Evolutionary conservation across 2,113 vertebrate genomes (phyloP).

Genomic region (Bagarius yarrelli): DNA sequence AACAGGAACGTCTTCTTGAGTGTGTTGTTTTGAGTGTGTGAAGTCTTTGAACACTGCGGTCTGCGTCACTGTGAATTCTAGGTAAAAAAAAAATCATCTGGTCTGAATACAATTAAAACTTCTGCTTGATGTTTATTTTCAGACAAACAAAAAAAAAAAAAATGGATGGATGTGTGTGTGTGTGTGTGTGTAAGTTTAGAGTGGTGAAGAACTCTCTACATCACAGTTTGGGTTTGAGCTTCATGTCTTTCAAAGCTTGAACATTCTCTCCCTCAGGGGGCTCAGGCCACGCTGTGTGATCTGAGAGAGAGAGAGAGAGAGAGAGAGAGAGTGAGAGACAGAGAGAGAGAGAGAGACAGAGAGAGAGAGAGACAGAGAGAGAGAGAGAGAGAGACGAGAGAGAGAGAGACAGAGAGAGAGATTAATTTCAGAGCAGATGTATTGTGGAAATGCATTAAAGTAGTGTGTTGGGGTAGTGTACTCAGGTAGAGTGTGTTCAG

Average conservation of each 20-base stretch:
- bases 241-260: conserved; percentile 68
- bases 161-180: background rate
- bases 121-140: background rate
- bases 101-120: background rate
- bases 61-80: background rate
- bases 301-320: conserved; percentile 13
- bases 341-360: background rate
- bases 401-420: background rate
- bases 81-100: background rate
- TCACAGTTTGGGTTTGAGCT: conserved; percentile 69
- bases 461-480: too few species aligned
- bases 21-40: background rate
- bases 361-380: background rate
- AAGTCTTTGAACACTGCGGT: background rate
- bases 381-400: background rate
- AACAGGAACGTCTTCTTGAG: background rate
- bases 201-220: background rate
- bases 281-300: background rate
- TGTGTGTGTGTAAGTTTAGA: background rate
- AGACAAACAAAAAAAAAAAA: background rate
- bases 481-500: too few species aligned
- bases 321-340: background rate
- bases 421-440: too few species aligned
- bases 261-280: conserved; percentile 76
- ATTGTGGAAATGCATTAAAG: too few species aligned